phyloP scores from a whole-genome alignment of 1,140 invertebrate genomes.

The Caenorhabditis elegans region DNA sequence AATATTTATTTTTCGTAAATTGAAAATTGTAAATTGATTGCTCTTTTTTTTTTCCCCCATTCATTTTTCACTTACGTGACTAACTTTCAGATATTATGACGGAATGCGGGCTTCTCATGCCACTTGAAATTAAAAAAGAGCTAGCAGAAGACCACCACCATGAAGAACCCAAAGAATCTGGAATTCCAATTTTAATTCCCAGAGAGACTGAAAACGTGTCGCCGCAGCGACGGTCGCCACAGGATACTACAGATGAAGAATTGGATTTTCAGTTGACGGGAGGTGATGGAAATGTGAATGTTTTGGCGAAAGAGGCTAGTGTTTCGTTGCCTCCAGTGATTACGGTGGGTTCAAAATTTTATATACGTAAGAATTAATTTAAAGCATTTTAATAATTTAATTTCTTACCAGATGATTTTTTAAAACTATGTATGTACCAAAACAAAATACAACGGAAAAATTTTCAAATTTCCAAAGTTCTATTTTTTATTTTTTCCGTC shows the following conservation, averaged over 20 bases:
- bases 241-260: constrained; percentile 22
- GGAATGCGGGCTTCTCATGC: background rate
- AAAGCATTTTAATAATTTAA: too few relatives aligned
- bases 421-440: too few relatives aligned
- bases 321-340: background rate
- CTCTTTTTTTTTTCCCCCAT: too few relatives aligned
- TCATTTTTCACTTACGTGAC: background rate
- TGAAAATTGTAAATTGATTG: too few relatives aligned
- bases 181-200: background rate
- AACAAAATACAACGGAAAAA: too few relatives aligned
- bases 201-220: background rate
- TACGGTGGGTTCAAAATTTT: background rate
- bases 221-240: background rate
- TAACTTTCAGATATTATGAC: background rate
- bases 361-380: too few relatives aligned
- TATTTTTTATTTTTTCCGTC: too few relatives aligned
- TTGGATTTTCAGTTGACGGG: background rate
- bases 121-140: background rate
- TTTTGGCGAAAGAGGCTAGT: background rate
- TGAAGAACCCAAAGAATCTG: background rate
- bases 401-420: too few relatives aligned
- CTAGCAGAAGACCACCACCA: background rate
- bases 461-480: too few relatives aligned
- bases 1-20: too few relatives aligned
- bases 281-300: background rate